Base-by-base conservation (phyloP, 2,888 invertebrate species). In the Matsumyia berberina region DNA sequence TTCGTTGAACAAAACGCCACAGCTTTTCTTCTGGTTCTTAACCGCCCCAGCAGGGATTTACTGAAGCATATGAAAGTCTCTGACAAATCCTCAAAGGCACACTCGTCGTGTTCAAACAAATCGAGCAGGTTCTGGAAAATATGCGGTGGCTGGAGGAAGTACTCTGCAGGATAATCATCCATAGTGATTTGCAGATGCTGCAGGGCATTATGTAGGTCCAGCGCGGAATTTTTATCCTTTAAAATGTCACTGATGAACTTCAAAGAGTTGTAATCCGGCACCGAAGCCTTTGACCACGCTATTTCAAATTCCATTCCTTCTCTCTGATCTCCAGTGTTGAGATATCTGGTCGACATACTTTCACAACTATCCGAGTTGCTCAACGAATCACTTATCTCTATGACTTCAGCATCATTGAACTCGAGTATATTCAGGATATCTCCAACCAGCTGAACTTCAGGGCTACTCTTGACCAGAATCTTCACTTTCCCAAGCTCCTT, bases 131-230 rank as follows among this genome's bases (percentile, higher is more conserved):
- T 86, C 0, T 89, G 88, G 35, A 90, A 90, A n/a, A 91, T 88
- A 58, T 90, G 87, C 7, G 92, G 92, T 0, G 89, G 82, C 80
- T 92, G 92, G 0, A 92, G 86, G 24, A 92, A 88, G 73, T 90
- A 91, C 60, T 92, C 92, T 0, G 89, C 87, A 0, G 92, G 92
- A 87, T 90, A 92, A 67, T 92, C 92, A 11, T 66, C 55, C 37
- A 92, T 87, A 4, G 89, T 89, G 0, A 89, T 87, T 42, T 89
- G 88, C 9, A 92, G 53, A 64, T 88, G 89, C 1, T 87, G 87
- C 0, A 92, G 44, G 0, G 88, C 88, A 58, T 89, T 88, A 1
- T 88, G 85, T 17, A 91, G 37, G 11, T 90, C 88, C 7, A 64
- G 15, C 2, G 81, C 72, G 1, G 77, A 77, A 9, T 67, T 77